Conservation (phyloP, 1,140 invertebrate species). For the Heliconius nattereri region DNA sequence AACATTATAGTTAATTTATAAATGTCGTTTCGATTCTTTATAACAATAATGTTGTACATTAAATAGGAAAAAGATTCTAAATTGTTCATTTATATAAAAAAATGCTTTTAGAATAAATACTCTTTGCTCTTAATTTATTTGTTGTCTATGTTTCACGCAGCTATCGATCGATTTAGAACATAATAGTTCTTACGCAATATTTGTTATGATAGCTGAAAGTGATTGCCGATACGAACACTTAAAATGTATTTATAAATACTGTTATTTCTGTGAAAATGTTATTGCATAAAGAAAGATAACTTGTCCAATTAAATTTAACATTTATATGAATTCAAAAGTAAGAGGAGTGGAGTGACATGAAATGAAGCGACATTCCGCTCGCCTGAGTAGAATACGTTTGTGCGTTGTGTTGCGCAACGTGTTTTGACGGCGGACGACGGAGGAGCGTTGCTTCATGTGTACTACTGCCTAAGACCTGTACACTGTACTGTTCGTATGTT, state of each 20-base stretch:
- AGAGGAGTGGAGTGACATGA: constrained; percentile 11
- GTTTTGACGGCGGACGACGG: constrained; percentile 57
- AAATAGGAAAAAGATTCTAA: too few species aligned
- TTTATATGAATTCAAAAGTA: constrained; percentile 8
- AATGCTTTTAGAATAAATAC: neutral
- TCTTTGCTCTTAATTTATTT: neutral
- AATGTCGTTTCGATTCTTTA: neutral
- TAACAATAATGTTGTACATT: too few species aligned
- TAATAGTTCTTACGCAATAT: constrained; percentile 10
- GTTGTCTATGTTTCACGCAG: neutral
- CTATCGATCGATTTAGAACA: neutral
- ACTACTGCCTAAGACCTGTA: constrained; percentile 26
- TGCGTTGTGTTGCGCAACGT: constrained; percentile 60
- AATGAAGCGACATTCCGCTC: constrained; percentile 19
- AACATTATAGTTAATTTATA: neutral
- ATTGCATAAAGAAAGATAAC: constrained; percentile 2
- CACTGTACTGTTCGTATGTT: neutral
- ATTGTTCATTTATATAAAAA: too few species aligned
- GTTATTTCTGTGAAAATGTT: neutral
- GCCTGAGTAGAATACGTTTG: constrained; percentile 51
- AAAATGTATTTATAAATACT: neutral
- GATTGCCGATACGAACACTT: neutral
- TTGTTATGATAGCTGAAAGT: constrained; percentile 25
- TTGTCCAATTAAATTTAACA: constrained; percentile 1
- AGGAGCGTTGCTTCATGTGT: constrained; percentile 47